Evolutionary conservation across 2,113 vertebrate genomes (phyloP).

Genomic region (Ahaetulla prasina): DNA sequence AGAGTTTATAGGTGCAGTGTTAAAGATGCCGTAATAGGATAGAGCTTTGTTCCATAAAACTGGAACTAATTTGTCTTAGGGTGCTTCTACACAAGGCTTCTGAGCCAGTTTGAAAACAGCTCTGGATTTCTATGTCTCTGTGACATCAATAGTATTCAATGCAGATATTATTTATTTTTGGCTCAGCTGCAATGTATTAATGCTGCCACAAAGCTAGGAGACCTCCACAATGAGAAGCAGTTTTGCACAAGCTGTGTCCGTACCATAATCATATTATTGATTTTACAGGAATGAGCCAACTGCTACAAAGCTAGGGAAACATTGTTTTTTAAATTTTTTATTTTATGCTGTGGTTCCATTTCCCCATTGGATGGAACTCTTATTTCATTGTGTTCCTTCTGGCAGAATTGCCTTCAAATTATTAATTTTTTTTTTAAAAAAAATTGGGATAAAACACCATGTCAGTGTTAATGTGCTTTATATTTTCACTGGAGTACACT

Average conservation of each 20-base stretch:
- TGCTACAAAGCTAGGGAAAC: neutral
- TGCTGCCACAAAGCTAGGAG: neutral
- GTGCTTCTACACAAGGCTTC: neutral
- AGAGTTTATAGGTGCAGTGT: neutral
- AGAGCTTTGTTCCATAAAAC: neutral
- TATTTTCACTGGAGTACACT: neutral
- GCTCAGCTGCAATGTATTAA: neutral
- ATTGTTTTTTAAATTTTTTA: neutral
- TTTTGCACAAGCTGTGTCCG: neutral
- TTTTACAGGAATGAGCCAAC: neutral
- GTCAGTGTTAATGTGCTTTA: neutral
- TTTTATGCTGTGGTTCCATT: neutral
- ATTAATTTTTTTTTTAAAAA: neutral
- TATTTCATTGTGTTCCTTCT: neutral
- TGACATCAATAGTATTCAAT: neutral
- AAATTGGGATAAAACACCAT: neutral
- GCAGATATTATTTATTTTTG: neutral
- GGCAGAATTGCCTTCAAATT: neutral
- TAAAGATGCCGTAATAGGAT: fast-evolving
- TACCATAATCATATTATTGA: neutral
- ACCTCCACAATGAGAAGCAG: neutral
- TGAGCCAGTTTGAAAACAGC: neutral
- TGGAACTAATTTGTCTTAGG: neutral
- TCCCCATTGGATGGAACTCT: neutral
- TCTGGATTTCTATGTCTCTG: neutral